Conservation (phyloP, 2,888 invertebrate genomes). For the Apotomis betuletana region DNA sequence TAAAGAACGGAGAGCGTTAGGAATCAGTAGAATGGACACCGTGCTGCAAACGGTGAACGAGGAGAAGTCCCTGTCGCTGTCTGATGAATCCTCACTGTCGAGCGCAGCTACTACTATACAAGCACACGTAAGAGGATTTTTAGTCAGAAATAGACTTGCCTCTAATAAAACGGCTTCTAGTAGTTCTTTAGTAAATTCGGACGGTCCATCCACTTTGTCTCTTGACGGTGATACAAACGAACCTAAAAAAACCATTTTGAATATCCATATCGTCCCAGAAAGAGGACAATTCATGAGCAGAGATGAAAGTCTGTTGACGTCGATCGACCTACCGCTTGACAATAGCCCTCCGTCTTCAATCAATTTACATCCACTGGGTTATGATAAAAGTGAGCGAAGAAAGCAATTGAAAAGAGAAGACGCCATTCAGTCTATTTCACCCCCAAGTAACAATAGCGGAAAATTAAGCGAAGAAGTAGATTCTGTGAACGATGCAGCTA, state of each 20-base stretch:
- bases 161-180: conserved; percentile 71
- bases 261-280: conserved; percentile 78
- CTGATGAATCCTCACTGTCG: conserved; percentile 79
- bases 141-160: conserved; percentile 83
- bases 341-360: conserved; percentile 72
- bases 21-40: conserved; percentile 75
- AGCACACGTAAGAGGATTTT: conserved; percentile 87
- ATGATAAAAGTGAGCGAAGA: conserved; percentile 72
- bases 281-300: conserved; percentile 68
- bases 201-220: conserved; percentile 61
- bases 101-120: conserved; percentile 87
- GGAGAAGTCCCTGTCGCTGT: conserved; percentile 77
- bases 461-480: conserved; percentile 77
- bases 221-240: conserved; percentile 66
- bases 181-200: conserved; percentile 69
- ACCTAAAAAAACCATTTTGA: conserved; percentile 69
- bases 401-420: conserved; percentile 79
- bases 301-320: conserved; percentile 74
- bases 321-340: conserved; percentile 74
- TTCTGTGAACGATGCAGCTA: conserved; percentile 60
- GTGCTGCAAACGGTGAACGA: conserved; percentile 81
- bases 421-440: conserved; percentile 78
- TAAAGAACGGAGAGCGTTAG: conserved; percentile 68
- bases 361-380: conserved; percentile 73
- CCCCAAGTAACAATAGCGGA: conserved; percentile 76